Base-by-base conservation (phyloP, 2,797 vertebrate genomes). In the Rhynchonycteris naso region DNA sequence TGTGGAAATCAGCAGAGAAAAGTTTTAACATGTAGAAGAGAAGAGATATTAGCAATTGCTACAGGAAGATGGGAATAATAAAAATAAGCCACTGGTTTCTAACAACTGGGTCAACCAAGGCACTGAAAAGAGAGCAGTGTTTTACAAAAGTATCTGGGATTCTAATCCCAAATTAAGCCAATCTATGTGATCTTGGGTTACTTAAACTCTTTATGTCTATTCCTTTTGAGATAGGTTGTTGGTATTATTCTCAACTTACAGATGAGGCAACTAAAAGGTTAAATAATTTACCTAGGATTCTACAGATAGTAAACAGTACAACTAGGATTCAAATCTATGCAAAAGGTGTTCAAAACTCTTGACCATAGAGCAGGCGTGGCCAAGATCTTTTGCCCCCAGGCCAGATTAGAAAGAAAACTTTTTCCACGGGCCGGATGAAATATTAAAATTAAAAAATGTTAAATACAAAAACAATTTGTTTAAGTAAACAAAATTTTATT, bases 1-100 rank as follows among this genome's bases (percentile, higher is more conserved):
- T 52, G 19, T 6, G 47, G 18, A 88, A 93, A 91, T n/a, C 28
- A 84, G 26, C 13, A 81, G 1, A 58, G 28, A 79, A 63, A 89
- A 91, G 24, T 65, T 88, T 82, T 88, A 92, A 35, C 68, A 58
- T 92, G 21, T 11, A 76, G 3, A 85, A 81, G 10, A n/a, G 56
- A 10, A 30, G 33, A 93, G 94, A 84, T 79, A 63, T 0, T 78
- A 14, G 52, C 47, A 81, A 81, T 3, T 88, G 50, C 54, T 86
- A 90, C 2, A 94, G 30, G 8, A 94, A 93, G 14, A 28, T 88
- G 16, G 58, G 59, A 93, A 78, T 30, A 95, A 90, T 54, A 58
- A 88, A 83, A 66, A n/a, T 43, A 72, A 82, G 38, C n/a, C 82
- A 86, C 3, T 75, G 30, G 9, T 72, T 80, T 80, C 78, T 80